phyloP scores from a whole-genome alignment of 2,888 invertebrate species.

The Exocentrus adspersus region DNA sequence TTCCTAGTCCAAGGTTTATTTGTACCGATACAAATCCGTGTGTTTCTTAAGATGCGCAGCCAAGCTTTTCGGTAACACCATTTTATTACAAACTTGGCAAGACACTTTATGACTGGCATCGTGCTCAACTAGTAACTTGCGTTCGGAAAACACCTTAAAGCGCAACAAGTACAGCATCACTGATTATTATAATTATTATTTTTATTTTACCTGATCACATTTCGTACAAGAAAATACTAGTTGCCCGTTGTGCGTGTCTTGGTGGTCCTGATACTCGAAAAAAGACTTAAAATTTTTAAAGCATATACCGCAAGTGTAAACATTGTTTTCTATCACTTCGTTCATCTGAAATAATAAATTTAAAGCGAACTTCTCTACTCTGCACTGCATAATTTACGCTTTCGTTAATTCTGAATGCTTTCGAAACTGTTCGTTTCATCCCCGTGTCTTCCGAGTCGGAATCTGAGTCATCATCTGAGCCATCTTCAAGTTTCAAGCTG shows the following conservation, averaged over 20 bases:
- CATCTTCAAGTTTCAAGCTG: conserved; percentile 3
- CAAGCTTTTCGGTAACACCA: conserved; percentile 49
- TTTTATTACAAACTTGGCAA: conserved; percentile 45
- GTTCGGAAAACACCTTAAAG: conserved; percentile 43
- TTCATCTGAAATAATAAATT: conserved; percentile 8
- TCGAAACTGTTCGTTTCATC: neutral
- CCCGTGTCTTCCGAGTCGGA: neutral
- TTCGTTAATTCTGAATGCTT: neutral
- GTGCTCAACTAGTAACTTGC: conserved; percentile 44
- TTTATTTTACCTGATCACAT: conserved; percentile 43
- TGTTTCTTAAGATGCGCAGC: conserved; percentile 48
- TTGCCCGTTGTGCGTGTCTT: conserved; percentile 45
- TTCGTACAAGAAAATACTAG: conserved; percentile 47
- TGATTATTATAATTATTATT: neutral
- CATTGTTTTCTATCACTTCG: neutral
- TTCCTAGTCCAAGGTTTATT: neutral
- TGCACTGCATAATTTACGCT: neutral
- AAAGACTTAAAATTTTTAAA: conserved; percentile 43
- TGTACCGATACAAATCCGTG: conserved; percentile 49
- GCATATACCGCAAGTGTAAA: conserved; percentile 44
- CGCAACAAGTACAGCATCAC: neutral
- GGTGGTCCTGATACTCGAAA: conserved; percentile 51
- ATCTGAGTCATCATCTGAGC: neutral
- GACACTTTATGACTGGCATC: conserved; percentile 47
- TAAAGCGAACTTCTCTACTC: neutral